Percentiles rank a stretch among this genome's conserved stretches.
Conservation (phyloP, 2,888 invertebrate genomes). For the Euclidia mi region DNA sequence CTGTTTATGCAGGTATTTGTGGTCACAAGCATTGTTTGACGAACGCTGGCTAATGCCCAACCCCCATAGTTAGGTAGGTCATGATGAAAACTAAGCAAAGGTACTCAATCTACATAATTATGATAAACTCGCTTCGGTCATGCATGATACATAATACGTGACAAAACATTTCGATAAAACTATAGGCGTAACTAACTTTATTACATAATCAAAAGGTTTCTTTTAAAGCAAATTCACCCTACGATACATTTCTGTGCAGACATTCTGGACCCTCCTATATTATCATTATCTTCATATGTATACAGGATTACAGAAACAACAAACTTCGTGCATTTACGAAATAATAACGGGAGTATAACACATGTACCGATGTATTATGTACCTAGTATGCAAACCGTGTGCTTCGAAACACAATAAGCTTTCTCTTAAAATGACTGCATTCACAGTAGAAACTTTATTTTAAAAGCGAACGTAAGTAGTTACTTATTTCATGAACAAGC, state of each 20-base stretch:
- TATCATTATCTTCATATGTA: constrained; percentile 11
- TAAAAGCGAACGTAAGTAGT: constrained; percentile 27
- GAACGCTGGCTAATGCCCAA: constrained; percentile 33
- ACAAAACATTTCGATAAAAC: no score
- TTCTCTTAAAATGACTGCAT: constrained; percentile 44
- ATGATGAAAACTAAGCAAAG: constrained; percentile 1
- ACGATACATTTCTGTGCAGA: no score
- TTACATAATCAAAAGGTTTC: no score
- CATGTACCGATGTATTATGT: constrained; percentile 21
- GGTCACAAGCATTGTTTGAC: constrained; percentile 28
- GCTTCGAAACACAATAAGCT: constrained; percentile 44
- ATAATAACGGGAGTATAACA: constrained; percentile 15
- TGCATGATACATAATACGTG: no score
- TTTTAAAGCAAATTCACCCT: no score
- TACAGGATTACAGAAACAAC: constrained; percentile 12
- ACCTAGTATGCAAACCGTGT: constrained; percentile 26
- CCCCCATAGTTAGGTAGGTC: constrained; percentile 13
- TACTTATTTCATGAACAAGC: constrained; percentile 35
- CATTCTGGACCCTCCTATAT: neutral
- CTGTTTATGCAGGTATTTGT: constrained; percentile 17
- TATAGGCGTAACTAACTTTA: no score
- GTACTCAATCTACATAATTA: no score
- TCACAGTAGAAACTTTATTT: constrained; percentile 37
- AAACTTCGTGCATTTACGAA: constrained; percentile 19
- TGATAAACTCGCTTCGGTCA: no score